phyloP scores from a whole-genome alignment of 2,888 invertebrate genomes.

The Heliconius hortense region DNA sequence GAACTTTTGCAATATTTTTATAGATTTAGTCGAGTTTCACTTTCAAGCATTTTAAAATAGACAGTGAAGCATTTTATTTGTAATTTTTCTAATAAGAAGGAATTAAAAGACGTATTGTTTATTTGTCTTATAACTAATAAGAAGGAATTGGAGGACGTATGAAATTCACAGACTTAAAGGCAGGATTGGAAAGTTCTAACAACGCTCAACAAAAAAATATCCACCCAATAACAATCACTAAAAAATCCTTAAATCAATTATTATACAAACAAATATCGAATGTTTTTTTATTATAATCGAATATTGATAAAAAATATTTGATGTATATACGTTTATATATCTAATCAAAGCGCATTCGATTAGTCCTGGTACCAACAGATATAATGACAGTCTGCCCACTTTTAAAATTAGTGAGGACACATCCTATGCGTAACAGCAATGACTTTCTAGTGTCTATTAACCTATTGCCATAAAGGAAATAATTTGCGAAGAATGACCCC shows the following conservation, averaged over 20 bases:
- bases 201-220: too few species aligned
- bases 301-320: background rate
- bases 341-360: background rate
- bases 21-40: background rate
- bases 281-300: background rate
- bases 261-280: background rate
- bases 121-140: too few species aligned
- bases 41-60: slow-evolving; percentile 9
- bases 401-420: slow-evolving; percentile 9
- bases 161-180: too few species aligned
- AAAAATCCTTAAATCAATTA: background rate
- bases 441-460: slow-evolving; percentile 41
- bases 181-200: too few species aligned
- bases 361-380: background rate
- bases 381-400: slow-evolving; percentile 5
- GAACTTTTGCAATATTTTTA: slow-evolving; percentile 14
- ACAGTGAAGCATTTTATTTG: background rate
- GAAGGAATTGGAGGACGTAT: too few species aligned
- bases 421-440: slow-evolving; percentile 12
- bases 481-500: slow-evolving; percentile 62
- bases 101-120: too few species aligned
- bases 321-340: background rate
- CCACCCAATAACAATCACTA: background rate
- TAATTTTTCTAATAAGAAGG: background rate
- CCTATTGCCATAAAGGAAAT: slow-evolving; percentile 52